phyloP scores from a whole-genome alignment of 2,113 vertebrate species.

The Zosterops borbonicus region DNA sequence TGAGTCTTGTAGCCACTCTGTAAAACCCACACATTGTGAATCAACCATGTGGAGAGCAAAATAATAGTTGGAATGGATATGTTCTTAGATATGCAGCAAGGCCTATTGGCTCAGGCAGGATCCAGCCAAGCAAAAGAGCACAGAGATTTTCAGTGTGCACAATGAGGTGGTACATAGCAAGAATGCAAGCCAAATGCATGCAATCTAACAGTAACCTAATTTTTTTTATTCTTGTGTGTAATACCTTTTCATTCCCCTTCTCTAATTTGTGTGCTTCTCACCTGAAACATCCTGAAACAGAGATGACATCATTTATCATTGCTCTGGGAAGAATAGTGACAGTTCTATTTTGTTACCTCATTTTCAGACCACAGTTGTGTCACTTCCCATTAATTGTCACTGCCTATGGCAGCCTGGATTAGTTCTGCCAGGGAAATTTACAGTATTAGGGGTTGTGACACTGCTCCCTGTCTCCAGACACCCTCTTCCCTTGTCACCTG shows the following conservation, averaged over 20 bases:
- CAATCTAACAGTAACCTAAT: background rate
- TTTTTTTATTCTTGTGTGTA: background rate
- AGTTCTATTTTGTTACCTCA: constrained; percentile 41
- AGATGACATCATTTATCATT: constrained; percentile 20
- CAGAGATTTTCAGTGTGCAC: background rate
- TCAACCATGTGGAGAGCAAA: background rate
- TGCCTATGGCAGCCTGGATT: constrained; percentile 28
- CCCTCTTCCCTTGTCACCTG: background rate
- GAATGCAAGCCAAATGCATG: background rate
- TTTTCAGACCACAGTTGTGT: constrained; percentile 26
- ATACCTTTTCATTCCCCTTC: background rate
- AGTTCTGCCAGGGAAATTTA: constrained; percentile 37
- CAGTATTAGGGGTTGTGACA: fast-evolving
- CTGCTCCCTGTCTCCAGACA: background rate
- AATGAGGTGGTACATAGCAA: background rate
- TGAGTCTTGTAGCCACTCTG: background rate
- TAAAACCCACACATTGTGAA: background rate
- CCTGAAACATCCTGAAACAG: background rate
- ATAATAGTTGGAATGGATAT: background rate
- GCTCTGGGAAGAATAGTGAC: background rate
- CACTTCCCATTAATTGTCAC: constrained; percentile 10
- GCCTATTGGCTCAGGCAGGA: background rate
- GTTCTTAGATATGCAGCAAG: background rate
- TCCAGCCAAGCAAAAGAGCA: background rate
- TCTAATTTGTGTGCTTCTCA: background rate